phyloP scores from a whole-genome alignment of 2,797 vertebrate species.

The Todus mexicanus region DNA sequence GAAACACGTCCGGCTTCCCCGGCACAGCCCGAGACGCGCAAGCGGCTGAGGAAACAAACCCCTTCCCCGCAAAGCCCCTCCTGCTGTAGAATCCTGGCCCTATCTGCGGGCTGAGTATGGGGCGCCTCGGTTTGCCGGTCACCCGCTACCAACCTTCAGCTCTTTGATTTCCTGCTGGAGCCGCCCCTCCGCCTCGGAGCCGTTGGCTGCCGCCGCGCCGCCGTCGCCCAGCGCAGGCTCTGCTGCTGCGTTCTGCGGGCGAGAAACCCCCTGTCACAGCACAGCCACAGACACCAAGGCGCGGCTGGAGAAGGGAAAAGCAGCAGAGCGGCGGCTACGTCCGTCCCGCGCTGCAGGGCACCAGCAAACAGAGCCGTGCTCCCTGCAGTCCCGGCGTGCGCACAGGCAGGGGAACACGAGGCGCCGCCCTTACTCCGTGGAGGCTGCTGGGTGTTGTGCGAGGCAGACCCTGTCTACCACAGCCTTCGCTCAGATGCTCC shows the following conservation, averaged over 20 bases:
- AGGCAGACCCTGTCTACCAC: not conserved
- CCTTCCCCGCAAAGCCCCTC: not conserved
- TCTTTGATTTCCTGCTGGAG: conserved; percentile 81
- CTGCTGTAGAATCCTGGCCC: fast-evolving
- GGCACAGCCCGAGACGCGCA: not conserved
- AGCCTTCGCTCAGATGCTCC: not conserved
- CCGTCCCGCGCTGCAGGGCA: not conserved
- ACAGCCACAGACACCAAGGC: too few species aligned
- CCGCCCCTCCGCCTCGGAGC: conserved; percentile 78
- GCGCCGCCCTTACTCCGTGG: not conserved
- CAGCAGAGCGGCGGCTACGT: too few species aligned
- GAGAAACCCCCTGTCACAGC: too few species aligned
- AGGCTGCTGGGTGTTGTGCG: too few species aligned
- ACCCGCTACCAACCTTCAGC: conserved; percentile 81
- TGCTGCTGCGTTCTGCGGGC: conserved; percentile 25
- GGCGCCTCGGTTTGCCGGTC: not conserved
- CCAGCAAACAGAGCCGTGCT: not conserved
- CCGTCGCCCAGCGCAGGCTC: conserved; percentile 33
- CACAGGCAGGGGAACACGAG: too few species aligned
- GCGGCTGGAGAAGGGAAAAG: too few species aligned
- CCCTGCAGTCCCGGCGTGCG: fast-evolving
- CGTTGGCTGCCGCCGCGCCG: conserved; percentile 26
- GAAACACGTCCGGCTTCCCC: not conserved
- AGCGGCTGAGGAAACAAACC: not conserved
- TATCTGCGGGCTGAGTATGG: not conserved